phyloP scores from a whole-genome alignment of 2,888 invertebrate genomes.

The Allolobophora icterica region DNA sequence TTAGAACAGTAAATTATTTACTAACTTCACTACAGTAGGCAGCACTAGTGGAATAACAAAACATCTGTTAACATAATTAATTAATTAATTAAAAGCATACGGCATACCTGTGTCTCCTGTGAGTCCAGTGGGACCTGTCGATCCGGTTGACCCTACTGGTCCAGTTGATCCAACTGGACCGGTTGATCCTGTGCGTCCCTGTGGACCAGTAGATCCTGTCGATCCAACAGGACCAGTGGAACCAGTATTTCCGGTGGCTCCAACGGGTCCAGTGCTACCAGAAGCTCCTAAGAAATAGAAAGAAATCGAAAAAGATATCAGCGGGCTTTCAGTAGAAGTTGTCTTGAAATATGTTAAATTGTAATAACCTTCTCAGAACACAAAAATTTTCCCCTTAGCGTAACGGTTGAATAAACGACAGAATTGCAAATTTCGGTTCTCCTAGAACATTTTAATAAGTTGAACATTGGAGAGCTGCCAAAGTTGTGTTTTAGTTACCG shows the following conservation, averaged over 20 bases:
- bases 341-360: not conserved
- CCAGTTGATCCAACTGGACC: slow-evolving; percentile 14
- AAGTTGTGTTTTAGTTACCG: not conserved
- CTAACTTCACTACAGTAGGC: not conserved
- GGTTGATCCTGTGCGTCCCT: slow-evolving; percentile 29
- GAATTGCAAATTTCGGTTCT: too few species aligned
- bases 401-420: not conserved
- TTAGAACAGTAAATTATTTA: not conserved
- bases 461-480: not conserved
- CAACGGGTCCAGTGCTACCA: slow-evolving; percentile 31
- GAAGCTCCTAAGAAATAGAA: not conserved
- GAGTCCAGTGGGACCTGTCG: slow-evolving; percentile 22
- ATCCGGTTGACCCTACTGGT: slow-evolving; percentile 21
- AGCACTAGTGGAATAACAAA: not conserved
- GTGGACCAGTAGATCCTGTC: slow-evolving; percentile 30
- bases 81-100: not conserved
- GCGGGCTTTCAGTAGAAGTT: too few species aligned
- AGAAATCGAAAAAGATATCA: too few species aligned
- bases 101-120: slow-evolving; percentile 3
- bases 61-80: not conserved
- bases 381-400: not conserved
- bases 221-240: slow-evolving; percentile 26
- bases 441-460: not conserved
- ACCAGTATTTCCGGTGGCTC: slow-evolving; percentile 31
- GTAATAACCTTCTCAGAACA: not conserved